phyloP scores from a whole-genome alignment of 2,113 vertebrate species.

The Apteryx owenii region DNA sequence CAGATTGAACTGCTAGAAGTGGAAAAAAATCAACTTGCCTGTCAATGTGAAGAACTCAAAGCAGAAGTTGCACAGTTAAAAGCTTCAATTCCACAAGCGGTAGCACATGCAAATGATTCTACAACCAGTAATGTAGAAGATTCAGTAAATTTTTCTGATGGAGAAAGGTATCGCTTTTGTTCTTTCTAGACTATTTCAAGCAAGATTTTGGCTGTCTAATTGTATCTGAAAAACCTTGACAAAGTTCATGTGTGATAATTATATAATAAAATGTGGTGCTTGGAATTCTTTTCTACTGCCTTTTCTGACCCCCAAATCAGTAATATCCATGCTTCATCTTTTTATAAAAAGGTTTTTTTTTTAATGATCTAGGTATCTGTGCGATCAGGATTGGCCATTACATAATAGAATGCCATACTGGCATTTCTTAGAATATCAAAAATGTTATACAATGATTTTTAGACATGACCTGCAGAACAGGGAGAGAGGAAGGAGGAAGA shows the following conservation, averaged over 20 bases:
- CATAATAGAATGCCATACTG: neutral
- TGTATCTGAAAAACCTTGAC: neutral
- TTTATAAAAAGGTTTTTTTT: neutral
- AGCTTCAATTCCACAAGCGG: conserved; percentile 64
- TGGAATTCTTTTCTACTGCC: conserved; percentile 29
- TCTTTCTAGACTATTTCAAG: conserved; percentile 49
- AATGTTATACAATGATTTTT: neutral
- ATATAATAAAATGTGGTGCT: conserved; percentile 46
- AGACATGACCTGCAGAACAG: neutral
- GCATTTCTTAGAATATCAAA: neutral
- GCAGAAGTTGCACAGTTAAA: conserved; percentile 81
- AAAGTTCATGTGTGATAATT: conserved; percentile 16
- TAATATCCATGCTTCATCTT: neutral
- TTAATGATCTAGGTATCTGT: neutral
- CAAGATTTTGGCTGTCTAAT: neutral
- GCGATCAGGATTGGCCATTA: neutral
- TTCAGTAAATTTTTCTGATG: conserved; percentile 71
- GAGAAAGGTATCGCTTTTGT: conserved; percentile 78
- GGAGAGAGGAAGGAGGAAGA: neutral
- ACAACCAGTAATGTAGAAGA: conserved; percentile 76
- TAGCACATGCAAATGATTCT: conserved; percentile 67
- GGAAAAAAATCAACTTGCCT: conserved; percentile 78
- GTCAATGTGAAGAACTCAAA: conserved; percentile 83
- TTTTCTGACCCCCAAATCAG: conserved; percentile 13
- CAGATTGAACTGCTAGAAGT: conserved; percentile 82